Conservation (phyloP, 1,140 invertebrate species). For the Lerema accius region DNA sequence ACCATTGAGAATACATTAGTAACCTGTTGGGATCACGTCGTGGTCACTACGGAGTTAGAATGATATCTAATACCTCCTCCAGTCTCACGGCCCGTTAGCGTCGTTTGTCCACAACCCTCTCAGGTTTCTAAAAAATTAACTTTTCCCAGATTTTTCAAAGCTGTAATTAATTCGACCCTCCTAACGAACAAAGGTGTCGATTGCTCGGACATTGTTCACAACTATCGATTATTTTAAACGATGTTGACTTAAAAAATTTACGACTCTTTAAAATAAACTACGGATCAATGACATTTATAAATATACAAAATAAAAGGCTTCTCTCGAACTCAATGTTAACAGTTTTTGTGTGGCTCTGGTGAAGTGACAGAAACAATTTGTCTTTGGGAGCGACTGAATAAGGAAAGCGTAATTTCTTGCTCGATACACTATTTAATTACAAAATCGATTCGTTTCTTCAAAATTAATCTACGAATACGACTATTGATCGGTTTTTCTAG, state of each 20-base stretch:
- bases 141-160: constrained; percentile 54
- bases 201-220: constrained; percentile 59
- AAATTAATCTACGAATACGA: constrained; percentile 51
- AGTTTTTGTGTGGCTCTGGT: constrained; percentile 49
- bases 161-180: constrained; percentile 70
- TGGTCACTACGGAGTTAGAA: constrained; percentile 15
- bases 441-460: constrained; percentile 64
- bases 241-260: constrained; percentile 31
- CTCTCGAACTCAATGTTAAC: constrained; percentile 36
- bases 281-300: constrained; percentile 55
- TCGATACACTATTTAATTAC: constrained; percentile 62
- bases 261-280: constrained; percentile 36
- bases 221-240: constrained; percentile 39
- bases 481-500: constrained; percentile 44
- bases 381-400: constrained; percentile 46
- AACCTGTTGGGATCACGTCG: constrained; percentile 27
- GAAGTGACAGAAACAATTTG: constrained; percentile 54
- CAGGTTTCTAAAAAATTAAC: constrained; percentile 61
- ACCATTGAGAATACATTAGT: constrained; percentile 24
- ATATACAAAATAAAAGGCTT: constrained; percentile 47
- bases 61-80: constrained; percentile 30
- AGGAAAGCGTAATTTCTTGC: constrained; percentile 52
- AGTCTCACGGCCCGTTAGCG: constrained; percentile 36
- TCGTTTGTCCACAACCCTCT: constrained; percentile 68
- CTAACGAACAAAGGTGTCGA: constrained; percentile 62